These are phyloP conservation scores for Philaethria dido DNA, from an alignment of 2,888 invertebrate genomes.

Conservation along the genomic window DNA sequence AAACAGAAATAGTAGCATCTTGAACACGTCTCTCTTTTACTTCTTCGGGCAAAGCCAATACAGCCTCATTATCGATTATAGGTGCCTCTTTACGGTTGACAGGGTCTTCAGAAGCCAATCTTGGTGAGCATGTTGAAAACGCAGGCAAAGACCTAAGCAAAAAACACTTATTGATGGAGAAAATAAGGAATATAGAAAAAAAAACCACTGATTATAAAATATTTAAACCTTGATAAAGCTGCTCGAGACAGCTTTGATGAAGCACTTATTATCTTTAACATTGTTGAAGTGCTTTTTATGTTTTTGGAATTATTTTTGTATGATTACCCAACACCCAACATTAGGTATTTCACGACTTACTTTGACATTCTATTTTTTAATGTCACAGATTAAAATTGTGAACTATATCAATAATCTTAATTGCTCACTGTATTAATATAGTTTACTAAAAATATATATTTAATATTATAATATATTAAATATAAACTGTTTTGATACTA, in stretches of 20 bases:
- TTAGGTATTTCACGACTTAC: conserved; percentile 39
- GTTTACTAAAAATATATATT: background rate
- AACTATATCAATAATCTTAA: no score
- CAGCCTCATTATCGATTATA: conserved; percentile 75
- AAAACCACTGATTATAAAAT: background rate
- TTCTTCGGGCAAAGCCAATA: conserved; percentile 79
- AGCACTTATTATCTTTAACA: conserved; percentile 64
- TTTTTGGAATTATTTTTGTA: conserved; percentile 32
- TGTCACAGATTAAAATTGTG: conserved; percentile 4
- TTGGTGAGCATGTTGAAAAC: conserved; percentile 57
- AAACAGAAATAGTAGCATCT: conserved; percentile 83
- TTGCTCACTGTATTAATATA: no score
- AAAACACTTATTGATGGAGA: conserved; percentile 1
- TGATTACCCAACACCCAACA: conserved; percentile 51
- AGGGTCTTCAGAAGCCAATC: conserved; percentile 53
- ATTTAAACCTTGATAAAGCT: conserved; percentile 59
- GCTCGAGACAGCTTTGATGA: conserved; percentile 57
- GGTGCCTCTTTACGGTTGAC: conserved; percentile 71
- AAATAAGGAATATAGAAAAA: background rate
- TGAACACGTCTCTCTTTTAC: conserved; percentile 67
- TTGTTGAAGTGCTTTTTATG: conserved; percentile 46
- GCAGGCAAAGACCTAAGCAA: conserved; percentile 63
- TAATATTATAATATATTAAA: background rate
- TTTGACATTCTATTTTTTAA: conserved; percentile 21
- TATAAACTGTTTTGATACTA: background rate